Evolutionary conservation across 2,113 vertebrate species (phyloP), one percentile per base, ranked within the genome.

Genomic region (Leptodactylus fuscus): DNA sequence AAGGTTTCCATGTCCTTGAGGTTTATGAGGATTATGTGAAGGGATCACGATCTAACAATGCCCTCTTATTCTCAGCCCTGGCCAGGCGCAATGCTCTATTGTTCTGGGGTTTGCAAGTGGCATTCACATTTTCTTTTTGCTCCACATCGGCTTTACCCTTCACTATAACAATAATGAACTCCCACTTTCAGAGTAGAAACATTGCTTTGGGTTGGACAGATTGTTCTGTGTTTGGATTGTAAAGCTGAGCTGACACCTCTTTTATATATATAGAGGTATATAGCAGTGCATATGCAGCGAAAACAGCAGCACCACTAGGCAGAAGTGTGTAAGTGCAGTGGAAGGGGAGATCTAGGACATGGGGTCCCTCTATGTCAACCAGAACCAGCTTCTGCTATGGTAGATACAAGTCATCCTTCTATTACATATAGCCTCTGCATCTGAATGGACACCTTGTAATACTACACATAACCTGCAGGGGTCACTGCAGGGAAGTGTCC

Each of bases 1-100:
- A 79, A 79, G 75, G 48, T 70, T 78, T 55, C 20, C 75, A 24
- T 70, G 83, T 78, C 83, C 83, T 85, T 85, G 83, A 85, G 83
- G 32, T 79, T 85, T 79, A 85, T 49, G 38, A 38, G 75, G 62
- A 58, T 85, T 85, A 85, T 85, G 10, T 32, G 34, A 55, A 29
- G 5, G 16, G 74, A 71, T 78, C 83, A 55, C 2, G 74, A 16
- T 38, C 34, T 79, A 70, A 85, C 84, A 85, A 85, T 81, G 75
- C 49, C 84, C 84, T 85, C 32, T 80, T 85, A 80, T 85, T 85
- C 67, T 70, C 62, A 27, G 36, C 76, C 38, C 49, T 8, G 67
- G 84, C 49, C 58, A 3, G 36, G 36, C 6, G 62, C 75, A 78
- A 58, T 58, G 49, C 51, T 34, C 34, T 32, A 48, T 81, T 73